These are phyloP conservation scores for Petrosia ficiformis DNA, from an alignment of 37 sponge, comb jelly and placozoan species.

Conservation along the genomic window DNA sequence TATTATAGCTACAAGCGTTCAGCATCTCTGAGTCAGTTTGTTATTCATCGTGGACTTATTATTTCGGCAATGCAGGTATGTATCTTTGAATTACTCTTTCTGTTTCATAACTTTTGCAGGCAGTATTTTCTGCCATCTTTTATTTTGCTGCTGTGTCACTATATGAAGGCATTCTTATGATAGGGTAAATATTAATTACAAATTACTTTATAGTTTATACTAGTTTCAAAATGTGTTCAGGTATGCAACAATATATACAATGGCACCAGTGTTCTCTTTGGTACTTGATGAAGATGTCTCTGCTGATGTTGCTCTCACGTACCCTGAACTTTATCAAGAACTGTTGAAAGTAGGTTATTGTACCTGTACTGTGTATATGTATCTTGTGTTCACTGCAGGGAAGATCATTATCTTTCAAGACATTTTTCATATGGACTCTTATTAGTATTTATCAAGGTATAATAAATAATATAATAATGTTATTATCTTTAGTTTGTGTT, in stretches of 20 bases:
- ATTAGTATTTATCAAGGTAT: slow-evolving; percentile 93
- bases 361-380: too few relatives aligned
- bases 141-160: slow-evolving; percentile 91
- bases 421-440: slow-evolving; percentile 88
- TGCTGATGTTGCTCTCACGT: slow-evolving; percentile 79
- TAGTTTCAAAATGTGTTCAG: slow-evolving; percentile 19
- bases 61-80: slow-evolving; percentile 95
- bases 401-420: slow-evolving; percentile 86
- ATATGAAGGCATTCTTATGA: slow-evolving; percentile 91
- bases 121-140: slow-evolving; percentile 85
- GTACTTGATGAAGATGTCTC: slow-evolving; percentile 94
- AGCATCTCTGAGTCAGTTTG: slow-evolving; percentile 93
- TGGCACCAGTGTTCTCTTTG: slow-evolving; percentile 92
- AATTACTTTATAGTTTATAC: background rate
- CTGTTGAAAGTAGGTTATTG: slow-evolving; percentile 81
- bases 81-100: too few relatives aligned
- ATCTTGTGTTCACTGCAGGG: slow-evolving; percentile 33
- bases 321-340: slow-evolving; percentile 94
- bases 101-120: too few relatives aligned
- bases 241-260: slow-evolving; percentile 90
- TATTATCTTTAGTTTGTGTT: background rate
- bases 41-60: slow-evolving; percentile 92
- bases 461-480: background rate
- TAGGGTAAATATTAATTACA: slow-evolving; percentile 70
- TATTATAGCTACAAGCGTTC: slow-evolving; percentile 86